Percentiles rank a stretch among this genome's conserved stretches.
Conservation (phyloP, 2,888 invertebrate species). For the Aricia artaxerxes region DNA sequence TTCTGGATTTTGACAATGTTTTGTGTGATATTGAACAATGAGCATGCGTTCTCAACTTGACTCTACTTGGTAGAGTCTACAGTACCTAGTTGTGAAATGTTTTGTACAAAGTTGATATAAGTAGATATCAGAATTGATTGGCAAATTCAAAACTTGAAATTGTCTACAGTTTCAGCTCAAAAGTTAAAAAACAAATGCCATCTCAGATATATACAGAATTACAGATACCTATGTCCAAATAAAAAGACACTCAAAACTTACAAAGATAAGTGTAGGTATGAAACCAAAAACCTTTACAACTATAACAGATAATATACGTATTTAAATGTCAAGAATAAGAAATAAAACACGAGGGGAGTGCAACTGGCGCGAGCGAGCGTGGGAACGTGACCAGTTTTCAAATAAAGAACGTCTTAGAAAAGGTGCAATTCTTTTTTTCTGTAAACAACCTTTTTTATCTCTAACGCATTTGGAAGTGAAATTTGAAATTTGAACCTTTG, state of each 20-base stretch:
- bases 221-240: not conserved
- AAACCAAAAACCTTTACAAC: conserved; percentile 34
- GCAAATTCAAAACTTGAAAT: too few relatives aligned
- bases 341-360: conserved; percentile 65
- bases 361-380: conserved; percentile 80
- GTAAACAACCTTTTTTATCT: conserved; percentile 61
- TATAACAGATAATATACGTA: conserved; percentile 45
- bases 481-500: conserved; percentile 59
- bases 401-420: conserved; percentile 76
- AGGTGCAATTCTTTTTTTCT: conserved; percentile 75
- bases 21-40: conserved; percentile 1
- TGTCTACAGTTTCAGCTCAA: not conserved
- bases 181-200: not conserved
- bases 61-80: not conserved
- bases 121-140: too few relatives aligned
- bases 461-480: conserved; percentile 51
- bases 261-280: not conserved
- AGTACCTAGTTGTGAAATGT: not conserved
- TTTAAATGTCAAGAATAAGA: conserved; percentile 59
- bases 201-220: not conserved
- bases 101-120: not conserved
- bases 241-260: not conserved
- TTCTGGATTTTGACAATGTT: conserved; percentile 16
- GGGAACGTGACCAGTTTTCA: conserved; percentile 77
- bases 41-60: not conserved